These are phyloP conservation scores for Neogale vison DNA, from an alignment of 2,113 vertebrate species.

Conservation along the genomic window DNA sequence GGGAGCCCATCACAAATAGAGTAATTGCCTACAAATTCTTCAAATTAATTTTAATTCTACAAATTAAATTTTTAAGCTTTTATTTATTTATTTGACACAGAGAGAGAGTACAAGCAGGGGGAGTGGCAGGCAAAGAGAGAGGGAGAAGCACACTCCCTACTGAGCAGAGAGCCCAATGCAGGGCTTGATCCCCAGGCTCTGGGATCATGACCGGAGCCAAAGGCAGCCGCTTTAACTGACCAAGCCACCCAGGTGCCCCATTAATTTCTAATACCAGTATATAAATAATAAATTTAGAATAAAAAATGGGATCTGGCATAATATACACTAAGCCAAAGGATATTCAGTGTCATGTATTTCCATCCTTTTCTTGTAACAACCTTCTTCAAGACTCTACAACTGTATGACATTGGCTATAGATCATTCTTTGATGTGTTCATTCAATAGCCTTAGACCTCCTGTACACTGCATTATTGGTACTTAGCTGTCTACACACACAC, in stretches of 20 bases:
- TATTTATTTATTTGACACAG: too few species aligned
- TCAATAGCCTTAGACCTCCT: neutral
- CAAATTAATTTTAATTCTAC: too few species aligned
- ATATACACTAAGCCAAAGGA: neutral
- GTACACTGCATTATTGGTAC: neutral
- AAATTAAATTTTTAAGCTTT: neutral
- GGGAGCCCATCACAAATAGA: neutral
- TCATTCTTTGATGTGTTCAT: neutral
- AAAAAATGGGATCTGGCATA: neutral
- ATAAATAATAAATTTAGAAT: neutral
- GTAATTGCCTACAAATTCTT: neutral
- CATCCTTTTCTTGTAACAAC: neutral
- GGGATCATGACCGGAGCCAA: too few species aligned
- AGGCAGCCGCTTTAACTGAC: too few species aligned
- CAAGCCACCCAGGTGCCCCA: too few species aligned
- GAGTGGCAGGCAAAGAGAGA: too few species aligned
- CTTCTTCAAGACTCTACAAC: neutral
- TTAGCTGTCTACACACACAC: neutral
- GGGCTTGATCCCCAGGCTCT: too few species aligned
- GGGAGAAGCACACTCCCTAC: too few species aligned
- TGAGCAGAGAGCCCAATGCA: too few species aligned
- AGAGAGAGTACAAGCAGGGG: too few species aligned
- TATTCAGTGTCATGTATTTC: neutral
- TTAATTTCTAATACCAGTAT: constrained; percentile 8
- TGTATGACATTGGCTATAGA: neutral